Evolutionary conservation across 2,113 vertebrate species (phyloP).

Genomic region (Climacteris rufus): DNA sequence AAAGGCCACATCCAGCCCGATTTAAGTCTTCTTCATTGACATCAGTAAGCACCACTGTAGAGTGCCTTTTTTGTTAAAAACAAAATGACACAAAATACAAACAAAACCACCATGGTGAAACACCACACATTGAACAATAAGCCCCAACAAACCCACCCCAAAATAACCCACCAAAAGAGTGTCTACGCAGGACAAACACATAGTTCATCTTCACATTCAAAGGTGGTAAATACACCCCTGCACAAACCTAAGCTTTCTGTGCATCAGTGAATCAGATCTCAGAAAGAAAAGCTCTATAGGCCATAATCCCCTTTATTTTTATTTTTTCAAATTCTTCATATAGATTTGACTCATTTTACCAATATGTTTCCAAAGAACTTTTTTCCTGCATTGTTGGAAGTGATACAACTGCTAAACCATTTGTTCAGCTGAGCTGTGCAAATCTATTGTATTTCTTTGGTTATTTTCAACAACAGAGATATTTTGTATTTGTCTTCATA

Average conservation of each 20-base stretch:
- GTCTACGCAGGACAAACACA: no score
- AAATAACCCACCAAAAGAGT: not conserved
- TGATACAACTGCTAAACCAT: not conserved
- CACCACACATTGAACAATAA: no score
- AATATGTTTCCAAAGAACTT: not conserved
- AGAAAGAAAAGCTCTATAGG: not conserved
- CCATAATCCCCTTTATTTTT: not conserved
- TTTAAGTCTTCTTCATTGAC: not conserved
- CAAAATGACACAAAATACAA: not conserved
- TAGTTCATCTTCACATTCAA: not conserved
- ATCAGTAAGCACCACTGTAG: not conserved
- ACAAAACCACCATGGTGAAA: not conserved
- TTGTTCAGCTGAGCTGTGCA: not conserved
- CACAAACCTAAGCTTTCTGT: not conserved
- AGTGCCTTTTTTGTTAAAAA: fast-evolving
- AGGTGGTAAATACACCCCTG: not conserved
- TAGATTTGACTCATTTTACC: not conserved
- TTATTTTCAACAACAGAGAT: conserved; percentile 11
- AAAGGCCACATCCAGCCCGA: not conserved
- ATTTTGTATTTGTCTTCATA: not conserved
- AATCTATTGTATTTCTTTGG: not conserved
- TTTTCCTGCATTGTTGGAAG: not conserved
- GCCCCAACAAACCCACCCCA: fast-evolving
- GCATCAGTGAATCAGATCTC: not conserved
- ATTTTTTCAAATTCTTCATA: not conserved